Conservation (phyloP, 2,888 invertebrate genomes). For the Zelleria hepariella region DNA sequence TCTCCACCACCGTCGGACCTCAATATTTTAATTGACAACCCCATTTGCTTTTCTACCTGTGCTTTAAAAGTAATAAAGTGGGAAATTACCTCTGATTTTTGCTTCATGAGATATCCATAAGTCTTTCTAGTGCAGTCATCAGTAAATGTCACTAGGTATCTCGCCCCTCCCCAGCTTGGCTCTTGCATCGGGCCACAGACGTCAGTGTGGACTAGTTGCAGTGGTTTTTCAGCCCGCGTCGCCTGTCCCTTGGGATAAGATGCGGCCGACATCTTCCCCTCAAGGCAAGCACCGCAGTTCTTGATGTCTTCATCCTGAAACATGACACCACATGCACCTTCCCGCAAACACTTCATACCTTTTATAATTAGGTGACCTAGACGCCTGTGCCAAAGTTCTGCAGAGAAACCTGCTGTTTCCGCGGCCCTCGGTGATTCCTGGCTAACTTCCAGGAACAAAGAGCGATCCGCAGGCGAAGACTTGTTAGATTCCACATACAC, state of each 20-base stretch:
- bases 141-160: conserved; percentile 23
- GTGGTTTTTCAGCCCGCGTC: not conserved
- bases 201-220: conserved; percentile 22
- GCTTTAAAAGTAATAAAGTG: conserved; percentile 19
- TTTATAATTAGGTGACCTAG: not conserved
- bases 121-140: conserved; percentile 23
- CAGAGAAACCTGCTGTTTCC: not conserved
- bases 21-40: conserved; percentile 20
- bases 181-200: conserved; percentile 21
- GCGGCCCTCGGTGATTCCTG: not conserved
- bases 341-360: not conserved
- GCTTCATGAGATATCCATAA: conserved; percentile 23
- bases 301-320: not conserved
- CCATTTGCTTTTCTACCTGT: conserved; percentile 23
- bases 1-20: conserved; percentile 13
- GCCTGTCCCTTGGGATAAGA: not conserved
- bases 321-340: not conserved
- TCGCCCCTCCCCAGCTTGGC: conserved; percentile 17
- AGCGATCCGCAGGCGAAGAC: too few species aligned
- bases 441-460: not conserved
- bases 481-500: too few species aligned
- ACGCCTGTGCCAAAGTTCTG: not conserved
- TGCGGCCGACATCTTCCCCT: not conserved
- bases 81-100: conserved; percentile 20
- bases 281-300: not conserved